Base-by-base conservation (phyloP, 2,113 vertebrate genomes). In the Oxyruncus cristatus region DNA sequence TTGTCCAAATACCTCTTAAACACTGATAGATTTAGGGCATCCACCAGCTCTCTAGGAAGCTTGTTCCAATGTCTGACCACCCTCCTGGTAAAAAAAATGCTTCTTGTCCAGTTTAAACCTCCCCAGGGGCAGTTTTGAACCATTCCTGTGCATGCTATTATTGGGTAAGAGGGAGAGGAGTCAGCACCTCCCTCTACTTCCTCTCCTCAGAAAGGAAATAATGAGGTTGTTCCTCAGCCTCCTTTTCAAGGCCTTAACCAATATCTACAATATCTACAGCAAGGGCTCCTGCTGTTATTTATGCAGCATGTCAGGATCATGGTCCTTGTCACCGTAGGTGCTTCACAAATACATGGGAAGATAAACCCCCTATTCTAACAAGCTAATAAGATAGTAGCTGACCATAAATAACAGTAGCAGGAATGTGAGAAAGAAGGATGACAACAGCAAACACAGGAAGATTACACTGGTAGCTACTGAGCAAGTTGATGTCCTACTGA, bases 381-480 rank as follows among this genome's bases (percentile, higher is more conserved):
- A 82, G 81, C n/a, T 87, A 91, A 85, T 91, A 87, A 87, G 76
- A 92, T 56, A 73, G 62, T 16, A 78, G 18, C 53, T 89, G 46
- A 52, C 20, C 56, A 85, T 89, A 95, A 95, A 96, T 82, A 87
- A 93, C 71, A 65, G 68, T 67, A 91, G 17, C 73, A 72, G 79
- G 18, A 71, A 61, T 42, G 76, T 84, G 63, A 92, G 76, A 66
- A 93, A 92, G 88, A 93, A 81, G 22, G 32, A 96, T 91, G 80
- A 49, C 52, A 89, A 42, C 42, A 74, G 35, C 68, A 84, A 62
- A 70, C 52, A 56, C 2, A 85, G 41, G 83, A 82, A 92, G 65
- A 97, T 91, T 92, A 82, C 68, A 65, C 37, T 66, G 55, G 59
- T 91, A 94, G 72, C 23, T 82, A 72, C 39, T 28, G 86, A 92